These are phyloP conservation scores for Uromys caudimaculatus DNA, from an alignment of 2,797 vertebrate genomes.

Conservation along the genomic window DNA sequence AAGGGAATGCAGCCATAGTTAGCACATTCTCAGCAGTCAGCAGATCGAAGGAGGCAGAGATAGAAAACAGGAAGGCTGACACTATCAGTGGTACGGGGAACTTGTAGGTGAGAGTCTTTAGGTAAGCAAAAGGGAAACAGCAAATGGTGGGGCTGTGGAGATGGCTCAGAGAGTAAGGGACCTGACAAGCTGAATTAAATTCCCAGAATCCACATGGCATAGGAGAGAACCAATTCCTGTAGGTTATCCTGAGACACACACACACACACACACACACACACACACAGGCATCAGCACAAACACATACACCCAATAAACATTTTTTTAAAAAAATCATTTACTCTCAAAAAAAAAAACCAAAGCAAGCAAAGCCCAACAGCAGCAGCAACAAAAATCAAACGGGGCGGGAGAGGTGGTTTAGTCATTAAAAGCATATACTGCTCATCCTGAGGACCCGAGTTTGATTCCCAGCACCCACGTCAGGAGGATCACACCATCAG, in stretches of 20 bases:
- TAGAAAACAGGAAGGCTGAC: neutral
- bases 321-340: neutral
- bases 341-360: neutral
- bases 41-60: neutral
- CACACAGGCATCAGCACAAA: neutral
- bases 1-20: neutral
- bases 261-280: no score
- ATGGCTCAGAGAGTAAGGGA: neutral
- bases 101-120: neutral
- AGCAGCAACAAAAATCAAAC: neutral
- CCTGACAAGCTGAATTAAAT: neutral
- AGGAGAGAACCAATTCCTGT: neutral
- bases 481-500: neutral
- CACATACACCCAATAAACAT: no score
- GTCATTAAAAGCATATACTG: no score
- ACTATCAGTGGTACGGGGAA: neutral
- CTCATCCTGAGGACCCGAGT: neutral
- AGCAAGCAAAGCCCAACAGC: neutral
- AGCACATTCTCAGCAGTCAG: neutral
- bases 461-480: no score
- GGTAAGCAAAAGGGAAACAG: neutral
- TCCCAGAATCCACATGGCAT: neutral
- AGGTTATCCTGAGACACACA: neutral
- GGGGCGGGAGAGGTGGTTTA: neutral
- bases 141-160: no score